Percentiles rank a stretch among this genome's conserved stretches.
Evolutionary conservation across 2,797 vertebrate genomes (phyloP).

Genomic region (Epinephelus awoara): DNA sequence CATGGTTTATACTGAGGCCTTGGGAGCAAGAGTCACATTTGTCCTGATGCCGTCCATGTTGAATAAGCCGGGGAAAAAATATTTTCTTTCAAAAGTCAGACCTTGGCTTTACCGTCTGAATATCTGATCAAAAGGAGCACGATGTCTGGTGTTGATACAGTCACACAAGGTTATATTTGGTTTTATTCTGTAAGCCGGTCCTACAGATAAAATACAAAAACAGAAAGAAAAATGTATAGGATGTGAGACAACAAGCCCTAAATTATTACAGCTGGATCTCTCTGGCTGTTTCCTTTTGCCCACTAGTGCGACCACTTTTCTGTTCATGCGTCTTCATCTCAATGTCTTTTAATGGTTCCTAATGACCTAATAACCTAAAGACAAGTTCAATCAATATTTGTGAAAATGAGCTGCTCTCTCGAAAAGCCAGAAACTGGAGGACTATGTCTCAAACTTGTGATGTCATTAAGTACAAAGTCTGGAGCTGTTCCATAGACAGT

Average conservation of each 20-base stretch:
- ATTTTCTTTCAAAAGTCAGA: constrained; percentile 10
- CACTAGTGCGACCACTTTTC: background rate
- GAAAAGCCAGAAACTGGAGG: too few relatives aligned
- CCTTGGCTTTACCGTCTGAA: background rate
- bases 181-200: constrained; percentile 8
- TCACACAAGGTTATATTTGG: constrained; percentile 5
- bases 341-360: background rate
- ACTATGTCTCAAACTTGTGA: too few relatives aligned
- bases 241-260: constrained; percentile 10
- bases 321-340: background rate
- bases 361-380: background rate
- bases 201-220: constrained; percentile 43
- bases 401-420: too few relatives aligned
- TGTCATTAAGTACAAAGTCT: too few relatives aligned
- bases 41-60: constrained; percentile 22
- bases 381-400: too few relatives aligned
- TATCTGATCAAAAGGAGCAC: constrained; percentile 32
- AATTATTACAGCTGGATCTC: constrained; percentile 16
- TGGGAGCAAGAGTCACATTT: constrained; percentile 41
- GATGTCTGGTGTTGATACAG: background rate
- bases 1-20: constrained; percentile 34
- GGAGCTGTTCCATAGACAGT: too few relatives aligned
- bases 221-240: background rate
- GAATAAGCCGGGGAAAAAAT: background rate
- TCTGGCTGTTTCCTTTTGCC: background rate